Evolutionary conservation across 2,888 invertebrate genomes (phyloP).

Genomic region (Panopea generosa): DNA sequence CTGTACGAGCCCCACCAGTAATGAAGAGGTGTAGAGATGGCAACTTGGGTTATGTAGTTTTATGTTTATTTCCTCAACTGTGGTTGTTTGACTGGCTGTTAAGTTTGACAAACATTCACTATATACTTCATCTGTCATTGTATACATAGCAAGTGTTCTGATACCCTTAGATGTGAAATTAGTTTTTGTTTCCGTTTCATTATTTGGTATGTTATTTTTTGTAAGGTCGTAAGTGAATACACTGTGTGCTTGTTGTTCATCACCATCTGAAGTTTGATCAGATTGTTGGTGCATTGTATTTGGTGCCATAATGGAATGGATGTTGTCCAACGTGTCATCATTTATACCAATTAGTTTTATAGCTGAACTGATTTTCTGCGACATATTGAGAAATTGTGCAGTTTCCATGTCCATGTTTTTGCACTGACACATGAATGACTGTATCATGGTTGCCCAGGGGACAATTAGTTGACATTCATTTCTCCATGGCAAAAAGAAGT

Average conservation of each 20-base stretch:
- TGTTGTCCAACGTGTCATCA: background rate
- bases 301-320: too few species aligned
- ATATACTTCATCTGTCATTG: constrained; percentile 25
- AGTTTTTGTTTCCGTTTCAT: background rate
- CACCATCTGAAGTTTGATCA: background rate
- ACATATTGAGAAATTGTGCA: too few species aligned
- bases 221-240: background rate
- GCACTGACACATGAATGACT: background rate
- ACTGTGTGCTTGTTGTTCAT: background rate
- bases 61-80: background rate
- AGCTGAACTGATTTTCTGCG: background rate
- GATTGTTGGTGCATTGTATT: background rate
- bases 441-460: background rate
- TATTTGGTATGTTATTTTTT: background rate
- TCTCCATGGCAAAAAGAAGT: background rate
- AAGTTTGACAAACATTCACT: background rate
- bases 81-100: background rate
- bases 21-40: constrained; percentile 5
- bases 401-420: background rate
- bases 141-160: constrained; percentile 9
- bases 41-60: background rate
- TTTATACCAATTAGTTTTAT: constrained; percentile 7
- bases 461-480: background rate
- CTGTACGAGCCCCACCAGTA: constrained; percentile 20
- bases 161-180: constrained; percentile 7